Evolutionary conservation across 2,888 invertebrate species (phyloP), one percentile per base, ranked within the genome.

Genomic region (Cheilosia soror): DNA sequence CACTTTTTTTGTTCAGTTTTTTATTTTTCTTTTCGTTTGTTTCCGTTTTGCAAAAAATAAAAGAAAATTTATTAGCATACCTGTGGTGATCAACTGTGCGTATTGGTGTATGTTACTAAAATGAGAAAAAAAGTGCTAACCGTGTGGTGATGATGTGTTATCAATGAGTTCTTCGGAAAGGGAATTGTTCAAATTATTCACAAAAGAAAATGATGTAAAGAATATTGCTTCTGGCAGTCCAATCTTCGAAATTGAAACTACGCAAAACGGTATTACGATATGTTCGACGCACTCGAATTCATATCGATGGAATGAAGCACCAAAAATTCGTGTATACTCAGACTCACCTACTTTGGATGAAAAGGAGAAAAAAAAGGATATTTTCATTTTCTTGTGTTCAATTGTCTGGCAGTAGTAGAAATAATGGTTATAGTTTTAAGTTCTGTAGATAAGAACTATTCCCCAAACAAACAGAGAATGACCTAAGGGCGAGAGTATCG

Each of bases 311-410:
- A 68, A 63, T 57, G 49, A 68, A 27, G 13, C 15, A 47, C 37
- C 53, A 25, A 51, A 25, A 9, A 25, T 55, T 68, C 65, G 65
- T 80, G 79, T 79, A 33, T 66, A 73, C 65, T 37, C 37, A 37
- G 20, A 69, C 63, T 63, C 31, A 33, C 4, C 44, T 37, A 9
- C 42, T 29, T 9, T 7, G 42, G 5, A 15, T 11, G 42, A n/a
- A 55, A 58, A 2, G 5, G 27, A 6, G 25, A 27, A 5, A 29
- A 37, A 51, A 55, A 37, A 58, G 58, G 76, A 68, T 66, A 60
- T 68, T 58, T 76, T 33, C n/a, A 27, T 51, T 37, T n/a, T 42
- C n/a, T 6, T n/a, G n/a, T n/a, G n/a, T n/a, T n/a, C n/a, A n/a
- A n/a, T n/a, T 33, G 7, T 33, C 33, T 33, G 7, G 33, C 20